These are phyloP conservation scores for Diorhabda carinulata DNA, from an alignment of 1,140 invertebrate genomes.

Conservation along the genomic window DNA sequence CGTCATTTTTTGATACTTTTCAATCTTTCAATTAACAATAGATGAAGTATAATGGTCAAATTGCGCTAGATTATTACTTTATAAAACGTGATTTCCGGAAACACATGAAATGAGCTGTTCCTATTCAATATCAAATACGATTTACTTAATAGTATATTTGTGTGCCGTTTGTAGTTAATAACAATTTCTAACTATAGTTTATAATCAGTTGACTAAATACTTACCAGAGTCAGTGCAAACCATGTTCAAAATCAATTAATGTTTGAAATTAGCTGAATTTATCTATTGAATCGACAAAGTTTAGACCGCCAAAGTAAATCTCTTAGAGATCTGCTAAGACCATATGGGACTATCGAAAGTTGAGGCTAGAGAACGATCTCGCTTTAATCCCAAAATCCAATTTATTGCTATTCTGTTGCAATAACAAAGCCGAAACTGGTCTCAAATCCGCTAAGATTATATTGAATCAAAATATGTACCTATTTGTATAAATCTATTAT, in stretches of 20 bases:
- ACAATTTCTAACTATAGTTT: neutral
- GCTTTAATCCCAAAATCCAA: neutral
- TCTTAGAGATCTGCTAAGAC: neutral
- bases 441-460: no score
- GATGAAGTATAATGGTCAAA: no score
- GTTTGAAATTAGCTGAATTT: neutral
- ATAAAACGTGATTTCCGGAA: no score
- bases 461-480: no score
- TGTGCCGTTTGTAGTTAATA: neutral
- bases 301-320: neutral
- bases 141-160: no score
- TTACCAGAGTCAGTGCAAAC: neutral
- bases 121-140: no score
- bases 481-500: no score
- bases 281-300: constrained; percentile 1
- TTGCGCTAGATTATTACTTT: no score
- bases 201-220: neutral
- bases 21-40: no score
- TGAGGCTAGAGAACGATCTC: neutral
- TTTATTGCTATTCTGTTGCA: neutral
- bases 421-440: neutral
- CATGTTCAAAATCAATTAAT: constrained; percentile 1
- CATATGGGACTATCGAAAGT: neutral
- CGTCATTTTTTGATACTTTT: no score
- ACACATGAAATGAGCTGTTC: no score